Base-by-base conservation (phyloP, 2,888 invertebrate species). In the Heliconius cydno region DNA sequence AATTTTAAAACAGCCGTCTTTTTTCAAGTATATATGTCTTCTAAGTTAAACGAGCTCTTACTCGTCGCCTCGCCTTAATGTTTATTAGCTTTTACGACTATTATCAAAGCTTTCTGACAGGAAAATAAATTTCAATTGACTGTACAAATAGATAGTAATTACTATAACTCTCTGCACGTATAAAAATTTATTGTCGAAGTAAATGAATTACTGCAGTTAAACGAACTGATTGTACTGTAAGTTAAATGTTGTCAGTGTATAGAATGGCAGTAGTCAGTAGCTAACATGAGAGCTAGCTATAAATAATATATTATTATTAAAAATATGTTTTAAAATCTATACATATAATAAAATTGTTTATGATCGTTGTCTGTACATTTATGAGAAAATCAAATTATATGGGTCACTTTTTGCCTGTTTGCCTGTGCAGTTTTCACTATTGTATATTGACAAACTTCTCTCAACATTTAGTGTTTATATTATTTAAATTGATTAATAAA, bases 41-140 rank as follows among this genome's bases (percentile, higher is more conserved):
- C 46, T 52, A 22, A 68, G n/a, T 68, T 19, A 52, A 28, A 63
- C 28, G 22, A 65, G 19, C 19, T 38, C 15, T 38, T 10, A n/a
- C 63, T 74, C 63, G 65, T 41, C 46, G 41, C 75, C 28, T 63
- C 10, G 41, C 12, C 66, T 28, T 67, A 63, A 74, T 60, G 41
- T 74, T 68, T 60, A 78, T 78, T 74, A 41, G 41, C 41, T 75
- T 75, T 78, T 63, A 78, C 68, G 78, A 74, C n/a, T 78, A 46
- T 75, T 34, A 70, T 74, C 57, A 67, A 67, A 74, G 73, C 63
- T 68, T 60, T 57, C 19, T 60, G 68, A 78, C 74, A 71, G 65
- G 52, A 38, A n/a, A 46, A 46, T 79, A 79, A 79, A 74, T 81
- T 73, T 79, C 52, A 73, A 80, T 78, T 71, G 68, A 65, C 19